Evolutionary conservation across 2,113 vertebrate genomes (phyloP).

Genomic region (Raja brachyura): DNA sequence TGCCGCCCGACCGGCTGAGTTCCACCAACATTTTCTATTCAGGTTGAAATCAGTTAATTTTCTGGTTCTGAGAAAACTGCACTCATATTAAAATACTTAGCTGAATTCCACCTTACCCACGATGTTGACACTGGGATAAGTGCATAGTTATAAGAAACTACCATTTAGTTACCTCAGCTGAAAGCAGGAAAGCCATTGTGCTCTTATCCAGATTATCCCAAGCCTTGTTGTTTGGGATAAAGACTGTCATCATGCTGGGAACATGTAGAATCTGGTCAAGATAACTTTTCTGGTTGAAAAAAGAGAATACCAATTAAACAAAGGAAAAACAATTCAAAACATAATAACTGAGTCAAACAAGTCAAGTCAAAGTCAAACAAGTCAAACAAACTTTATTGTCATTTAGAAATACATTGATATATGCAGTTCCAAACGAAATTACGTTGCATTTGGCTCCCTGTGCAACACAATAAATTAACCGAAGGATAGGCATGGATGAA

Average conservation of each 20-base stretch:
- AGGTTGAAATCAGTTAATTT: neutral
- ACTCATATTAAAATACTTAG: neutral
- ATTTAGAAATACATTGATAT: too few relatives aligned
- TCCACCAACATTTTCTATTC: too few relatives aligned
- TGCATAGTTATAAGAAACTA: neutral
- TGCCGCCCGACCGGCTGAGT: too few relatives aligned
- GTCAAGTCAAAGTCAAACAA: too few relatives aligned
- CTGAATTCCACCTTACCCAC: neutral
- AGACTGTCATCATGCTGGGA: slow-evolving; percentile 66
- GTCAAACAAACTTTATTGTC: too few relatives aligned
- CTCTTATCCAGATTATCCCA: slow-evolving; percentile 58
- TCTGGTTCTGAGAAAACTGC: neutral
- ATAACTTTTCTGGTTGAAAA: slow-evolving; percentile 57
- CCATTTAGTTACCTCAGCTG: slow-evolving; percentile 59
- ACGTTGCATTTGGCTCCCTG: too few relatives aligned
- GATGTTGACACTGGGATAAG: neutral
- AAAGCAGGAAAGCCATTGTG: slow-evolving; percentile 64
- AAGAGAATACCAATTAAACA: neutral
- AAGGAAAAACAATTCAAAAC: neutral
- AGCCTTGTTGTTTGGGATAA: slow-evolving; percentile 70
- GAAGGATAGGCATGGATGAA: too few relatives aligned
- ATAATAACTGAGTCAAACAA: neutral
- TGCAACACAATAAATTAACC: too few relatives aligned
- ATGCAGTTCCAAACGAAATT: too few relatives aligned
- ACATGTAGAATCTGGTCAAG: slow-evolving; percentile 59